phyloP scores from a whole-genome alignment of 2,888 invertebrate species.

The Leucophora obtusa region DNA sequence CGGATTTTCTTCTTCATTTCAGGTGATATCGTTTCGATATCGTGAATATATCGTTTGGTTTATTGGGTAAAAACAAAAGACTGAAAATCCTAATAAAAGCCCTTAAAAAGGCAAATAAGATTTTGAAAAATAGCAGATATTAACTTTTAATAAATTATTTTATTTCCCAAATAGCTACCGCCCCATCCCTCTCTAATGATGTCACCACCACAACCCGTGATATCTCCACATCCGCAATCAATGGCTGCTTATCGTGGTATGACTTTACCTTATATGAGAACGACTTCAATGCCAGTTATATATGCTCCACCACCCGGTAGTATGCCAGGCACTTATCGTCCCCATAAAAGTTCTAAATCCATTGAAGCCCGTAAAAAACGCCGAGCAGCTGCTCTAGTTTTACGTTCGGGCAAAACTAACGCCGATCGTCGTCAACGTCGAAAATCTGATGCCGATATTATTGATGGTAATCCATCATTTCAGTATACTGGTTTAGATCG shows the following conservation, averaged over 20 bases:
- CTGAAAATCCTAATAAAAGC: too few relatives aligned
- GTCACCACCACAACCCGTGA: constrained; percentile 57
- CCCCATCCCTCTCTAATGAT: constrained; percentile 64
- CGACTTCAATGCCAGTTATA: constrained; percentile 67
- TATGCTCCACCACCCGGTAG: constrained; percentile 70
- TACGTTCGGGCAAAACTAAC: constrained; percentile 69
- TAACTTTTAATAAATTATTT: too few relatives aligned
- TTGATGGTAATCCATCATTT: constrained; percentile 74
- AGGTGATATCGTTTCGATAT: too few relatives aligned
- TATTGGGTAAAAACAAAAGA: too few relatives aligned
- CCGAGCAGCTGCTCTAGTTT: constrained; percentile 57
- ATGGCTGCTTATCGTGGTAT: constrained; percentile 71
- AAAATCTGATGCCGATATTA: constrained; percentile 76
- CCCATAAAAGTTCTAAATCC: constrained; percentile 71
- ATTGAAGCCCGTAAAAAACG: constrained; percentile 69
- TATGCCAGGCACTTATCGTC: constrained; percentile 71
- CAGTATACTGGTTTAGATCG: constrained; percentile 77
- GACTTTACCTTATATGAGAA: constrained; percentile 73
- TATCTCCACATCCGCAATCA: constrained; percentile 38
- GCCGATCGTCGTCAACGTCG: constrained; percentile 75
- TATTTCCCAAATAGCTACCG: constrained; percentile 21
- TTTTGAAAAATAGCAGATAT: too few relatives aligned
- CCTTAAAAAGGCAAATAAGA: too few relatives aligned
- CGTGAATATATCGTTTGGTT: too few relatives aligned
- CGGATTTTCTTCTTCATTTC: too few relatives aligned